Evolutionary conservation across 2,888 invertebrate species (phyloP), one percentile per base, ranked within the genome.

Genomic region (Frankliniella intonsa): DNA sequence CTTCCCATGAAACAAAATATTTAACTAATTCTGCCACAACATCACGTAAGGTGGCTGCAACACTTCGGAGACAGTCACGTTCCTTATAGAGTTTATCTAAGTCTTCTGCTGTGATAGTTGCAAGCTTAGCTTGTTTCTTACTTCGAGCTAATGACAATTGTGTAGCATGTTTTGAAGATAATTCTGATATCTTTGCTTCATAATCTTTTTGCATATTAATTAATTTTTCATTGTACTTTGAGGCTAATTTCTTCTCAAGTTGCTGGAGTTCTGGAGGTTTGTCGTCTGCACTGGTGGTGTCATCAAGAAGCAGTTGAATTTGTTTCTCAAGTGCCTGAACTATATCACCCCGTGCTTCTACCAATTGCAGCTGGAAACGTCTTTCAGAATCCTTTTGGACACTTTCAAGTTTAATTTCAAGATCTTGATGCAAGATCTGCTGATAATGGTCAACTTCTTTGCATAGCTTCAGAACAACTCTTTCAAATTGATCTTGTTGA

Each of bases 1-100:
- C 93, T 87, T 95, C 95, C 81, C 94, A 94, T 84, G 91, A 89
- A 11, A 91, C 91, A 86, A 94, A 93, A 87, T 94, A 95, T 86
- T 92, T 92, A 80, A 93, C 91, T 85, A 95, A 88, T 86, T 94
- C 93, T 0, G 90, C 89, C 83, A 95, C 90, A 51, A 93, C 90
- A 84, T 90, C 90, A 84, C 93, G 92, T 82, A 95, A 89, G 69
- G 91, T 91, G 81, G 89, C 88, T 50, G 93, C 92, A 82, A 93
- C 90, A 84, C 92, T 92, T 83, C 91, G 91, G 83, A 94, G 87
- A 79, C 90, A 91, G 88, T 94, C 93, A 83, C 94, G 93, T 14
- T n/a, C 19, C 14, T 82, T 83, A 17, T 80, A 38, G 3, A 81
- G 19, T 27, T 10, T 80, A 27, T 25, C 49, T 38, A 81, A 82